Evolutionary conservation across 2,888 invertebrate genomes (phyloP), one percentile per base, ranked within the genome.

Genomic region (Tromatobia lineatoria): DNA sequence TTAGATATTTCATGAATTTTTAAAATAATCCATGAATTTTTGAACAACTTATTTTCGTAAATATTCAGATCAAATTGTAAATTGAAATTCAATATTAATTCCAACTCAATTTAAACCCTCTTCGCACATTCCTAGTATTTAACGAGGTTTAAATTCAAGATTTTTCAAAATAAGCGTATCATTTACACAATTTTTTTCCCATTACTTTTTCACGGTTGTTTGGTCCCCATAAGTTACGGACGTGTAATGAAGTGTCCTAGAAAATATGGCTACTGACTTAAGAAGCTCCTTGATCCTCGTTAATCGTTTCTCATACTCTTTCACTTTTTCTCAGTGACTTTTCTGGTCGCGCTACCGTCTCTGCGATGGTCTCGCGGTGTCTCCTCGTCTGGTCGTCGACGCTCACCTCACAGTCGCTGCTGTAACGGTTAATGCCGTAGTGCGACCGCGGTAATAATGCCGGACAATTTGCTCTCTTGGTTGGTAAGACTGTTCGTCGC

Each of bases 371-470:
- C 29, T 52, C 38, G 20, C 66, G 61, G 45, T 23, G 57, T 69
- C 52, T 18, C n/a, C 7, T 7, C n/a, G 8, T 18, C 18, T 18
- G 23, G 54, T 42, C 64, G 59, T 7, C 59, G 18, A n/a, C 76
- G 80, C 29, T 50, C 61, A 23, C 59, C 74, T 57, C 66, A 75
- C 79, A 78, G 70, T 38, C 73, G 77, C 75, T 80, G 84, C 76
- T 79, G 85, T 88, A 89, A 90, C 88, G 88, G 89, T 88, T 75
- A 85, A 81, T 85, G 77, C 73, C 59, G 69, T 57, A 69, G 81
- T 52, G 73, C 76, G 71, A 87, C 79, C 85, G 57, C 84, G 86
- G 88, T 90, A 89, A 89, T 90, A 88, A 89, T 86, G 78, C 80
- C 80, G 87, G 82, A 89, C 86, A 88, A 90, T 91, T 90, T 89